phyloP scores from a whole-genome alignment of 2,888 invertebrate species.

The Thera britannica region DNA sequence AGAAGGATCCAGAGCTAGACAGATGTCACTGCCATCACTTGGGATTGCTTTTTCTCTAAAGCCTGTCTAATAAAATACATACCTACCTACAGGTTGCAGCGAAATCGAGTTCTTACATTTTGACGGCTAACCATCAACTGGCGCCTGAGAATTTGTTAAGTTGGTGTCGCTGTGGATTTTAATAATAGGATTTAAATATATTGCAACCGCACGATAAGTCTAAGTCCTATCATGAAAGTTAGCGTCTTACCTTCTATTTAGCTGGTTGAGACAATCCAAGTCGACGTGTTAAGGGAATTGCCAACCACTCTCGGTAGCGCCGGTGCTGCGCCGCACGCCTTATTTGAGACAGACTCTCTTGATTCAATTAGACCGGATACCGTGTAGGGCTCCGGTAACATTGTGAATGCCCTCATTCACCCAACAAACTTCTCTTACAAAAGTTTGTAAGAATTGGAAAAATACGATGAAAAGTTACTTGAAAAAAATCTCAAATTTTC shows the following conservation, averaged over 20 bases:
- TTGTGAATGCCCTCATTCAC: slow-evolving; percentile 27
- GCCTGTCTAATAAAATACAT: neutral
- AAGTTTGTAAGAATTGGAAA: neutral
- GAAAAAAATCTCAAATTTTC: too few relatives aligned
- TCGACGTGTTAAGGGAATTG: slow-evolving; percentile 74
- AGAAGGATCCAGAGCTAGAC: slow-evolving; percentile 21
- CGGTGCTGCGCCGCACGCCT: slow-evolving; percentile 40
- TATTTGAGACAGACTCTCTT: slow-evolving; percentile 49
- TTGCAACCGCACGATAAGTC: neutral
- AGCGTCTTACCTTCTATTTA: slow-evolving; percentile 32
- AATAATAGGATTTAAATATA: neutral
- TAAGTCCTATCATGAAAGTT: slow-evolving; percentile 24
- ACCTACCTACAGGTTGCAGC: neutral
- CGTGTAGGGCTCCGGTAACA: slow-evolving; percentile 15
- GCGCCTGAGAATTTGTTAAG: too few relatives aligned
- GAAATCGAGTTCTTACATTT: neutral
- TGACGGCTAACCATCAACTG: neutral
- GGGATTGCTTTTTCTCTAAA: slow-evolving; percentile 24
- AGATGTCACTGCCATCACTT: slow-evolving; percentile 24
- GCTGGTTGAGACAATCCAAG: slow-evolving; percentile 70
- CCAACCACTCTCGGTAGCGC: slow-evolving; percentile 42
- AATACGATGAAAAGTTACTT: too few relatives aligned
- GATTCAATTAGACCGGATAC: slow-evolving; percentile 76
- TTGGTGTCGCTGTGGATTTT: too few relatives aligned
- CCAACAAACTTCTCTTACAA: slow-evolving; percentile 26